Percentiles rank a stretch among this genome's conserved stretches.
phyloP scores from a whole-genome alignment of 2,797 vertebrate species.

The Chaunax sp. region DNA sequence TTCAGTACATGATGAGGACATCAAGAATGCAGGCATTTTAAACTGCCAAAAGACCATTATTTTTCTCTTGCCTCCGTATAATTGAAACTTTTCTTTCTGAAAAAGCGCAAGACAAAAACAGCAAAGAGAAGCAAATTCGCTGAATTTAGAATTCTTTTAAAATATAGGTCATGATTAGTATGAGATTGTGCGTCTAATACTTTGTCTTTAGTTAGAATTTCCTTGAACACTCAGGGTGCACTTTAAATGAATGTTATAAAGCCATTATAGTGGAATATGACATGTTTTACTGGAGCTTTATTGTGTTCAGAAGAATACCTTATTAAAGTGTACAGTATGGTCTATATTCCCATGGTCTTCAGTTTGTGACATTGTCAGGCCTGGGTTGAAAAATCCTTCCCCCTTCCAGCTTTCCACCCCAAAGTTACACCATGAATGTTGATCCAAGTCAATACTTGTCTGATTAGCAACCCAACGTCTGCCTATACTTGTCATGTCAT shows the following conservation, averaged over 20 bases:
- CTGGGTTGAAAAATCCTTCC: constrained; percentile 19
- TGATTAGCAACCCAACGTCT: constrained; percentile 49
- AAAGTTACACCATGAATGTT: constrained; percentile 27
- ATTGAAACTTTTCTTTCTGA: constrained; percentile 31
- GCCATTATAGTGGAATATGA: constrained; percentile 19
- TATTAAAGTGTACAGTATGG: constrained; percentile 29
- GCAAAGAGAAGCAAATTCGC: background rate
- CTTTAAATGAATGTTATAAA: constrained; percentile 9
- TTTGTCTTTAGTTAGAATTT: constrained; percentile 46
- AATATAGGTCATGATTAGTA: constrained; percentile 43
- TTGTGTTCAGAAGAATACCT: constrained; percentile 22
- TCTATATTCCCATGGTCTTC: constrained; percentile 22
- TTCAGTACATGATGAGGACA: constrained; percentile 67
- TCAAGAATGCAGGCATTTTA: constrained; percentile 38
- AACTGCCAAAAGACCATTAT: constrained; percentile 43
- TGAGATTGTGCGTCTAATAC: constrained; percentile 26
- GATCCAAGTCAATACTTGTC: constrained; percentile 51
- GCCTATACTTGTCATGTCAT: constrained; percentile 25
- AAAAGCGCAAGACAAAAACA: constrained; percentile 13
- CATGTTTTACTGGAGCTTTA: constrained; percentile 6
- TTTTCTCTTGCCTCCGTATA: constrained; percentile 37
- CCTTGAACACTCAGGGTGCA: constrained; percentile 4
- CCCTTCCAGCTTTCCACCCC: constrained; percentile 19
- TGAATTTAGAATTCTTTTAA: constrained; percentile 15
- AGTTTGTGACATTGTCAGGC: constrained; percentile 22